Evolutionary conservation across 1,140 invertebrate genomes (phyloP), one percentile per base, ranked within the genome.

Genomic region (Drosophila kanapiae): DNA sequence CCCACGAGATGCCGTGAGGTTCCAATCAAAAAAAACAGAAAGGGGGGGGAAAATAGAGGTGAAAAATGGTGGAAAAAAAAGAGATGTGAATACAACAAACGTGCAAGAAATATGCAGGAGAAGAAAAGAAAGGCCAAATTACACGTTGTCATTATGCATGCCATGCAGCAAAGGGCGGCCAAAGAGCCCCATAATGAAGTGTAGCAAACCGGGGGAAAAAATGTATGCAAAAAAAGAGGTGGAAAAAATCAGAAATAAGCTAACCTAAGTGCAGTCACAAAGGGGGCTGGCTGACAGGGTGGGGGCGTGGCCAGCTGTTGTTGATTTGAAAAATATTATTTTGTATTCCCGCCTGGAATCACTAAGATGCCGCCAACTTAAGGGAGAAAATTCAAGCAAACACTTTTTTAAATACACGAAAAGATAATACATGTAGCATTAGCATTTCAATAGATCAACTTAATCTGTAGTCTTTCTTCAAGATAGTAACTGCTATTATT

Each of bases 111-210:
- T 72, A 63, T 72, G 68, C 61, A 75, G 78, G 29, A 23, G 64
- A 31, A 49, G 64, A 64, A 84, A 88, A 88, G 85, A 87, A 87
- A 87, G 80, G 80, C 80, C 80, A 88, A 87, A 86, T 86, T 88
- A 79, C 72, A 87, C 60, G 84, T 80, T 86, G 82, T 82, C 82
- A 86, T 82, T 86, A 86, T 86, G 80, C 76, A 83, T 79, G 59
- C 56, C 68, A 64, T 63, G 65, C 49, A 38, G 54, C 72, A 56
- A 56, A 53, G 65, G 58, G 54, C 53, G 48, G 58, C 23, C 64
- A 60, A 18, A 76, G 63, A 60, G 31, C 49, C 43, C 42, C 80
- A 87, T 82, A 86, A 86, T 76, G 71, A 82, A 88, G 83, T 80
- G 84, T 88, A 74, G 64, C 29, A 35, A 38, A 71, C 27, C 27